Conservation (phyloP, 2,113 vertebrate species). For the Actenoides lindsayi region DNA sequence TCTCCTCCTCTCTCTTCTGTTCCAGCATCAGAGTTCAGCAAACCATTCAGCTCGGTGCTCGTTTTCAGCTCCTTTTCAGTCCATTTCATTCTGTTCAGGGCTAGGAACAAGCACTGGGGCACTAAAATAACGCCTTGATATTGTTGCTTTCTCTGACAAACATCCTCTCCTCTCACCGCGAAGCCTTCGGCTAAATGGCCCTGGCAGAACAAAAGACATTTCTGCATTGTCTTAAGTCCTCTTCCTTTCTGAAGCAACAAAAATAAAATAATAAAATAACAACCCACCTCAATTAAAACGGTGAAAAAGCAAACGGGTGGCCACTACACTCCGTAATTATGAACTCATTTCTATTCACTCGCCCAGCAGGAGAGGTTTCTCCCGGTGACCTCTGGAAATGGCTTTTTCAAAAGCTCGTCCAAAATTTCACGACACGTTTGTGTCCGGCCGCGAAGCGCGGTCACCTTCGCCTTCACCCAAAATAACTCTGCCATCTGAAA, state of each 20-base stretch:
- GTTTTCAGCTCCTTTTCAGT: background rate
- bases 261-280: background rate
- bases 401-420: constrained; percentile 12
- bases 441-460: background rate
- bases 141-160: constrained; percentile 48
- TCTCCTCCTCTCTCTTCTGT: background rate
- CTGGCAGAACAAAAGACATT: constrained; percentile 62
- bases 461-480: constrained; percentile 32
- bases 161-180: constrained; percentile 54
- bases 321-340: constrained; percentile 34
- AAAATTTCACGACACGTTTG: constrained; percentile 4
- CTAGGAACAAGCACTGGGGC: background rate
- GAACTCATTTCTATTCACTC: constrained; percentile 57
- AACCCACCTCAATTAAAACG: background rate
- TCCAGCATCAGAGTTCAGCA: background rate
- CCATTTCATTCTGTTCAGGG: background rate
- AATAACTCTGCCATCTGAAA: constrained; percentile 12
- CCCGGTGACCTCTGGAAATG: constrained; percentile 26
- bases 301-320: constrained; percentile 32
- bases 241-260: constrained; percentile 44
- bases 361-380: constrained; percentile 30
- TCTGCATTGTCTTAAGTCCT: constrained; percentile 62
- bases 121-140: constrained; percentile 15
- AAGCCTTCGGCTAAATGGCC: background rate
- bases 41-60: background rate